These are phyloP conservation scores for Muscicapa comitata DNA, from an alignment of 2,797 vertebrate genomes.

Conservation along the genomic window DNA sequence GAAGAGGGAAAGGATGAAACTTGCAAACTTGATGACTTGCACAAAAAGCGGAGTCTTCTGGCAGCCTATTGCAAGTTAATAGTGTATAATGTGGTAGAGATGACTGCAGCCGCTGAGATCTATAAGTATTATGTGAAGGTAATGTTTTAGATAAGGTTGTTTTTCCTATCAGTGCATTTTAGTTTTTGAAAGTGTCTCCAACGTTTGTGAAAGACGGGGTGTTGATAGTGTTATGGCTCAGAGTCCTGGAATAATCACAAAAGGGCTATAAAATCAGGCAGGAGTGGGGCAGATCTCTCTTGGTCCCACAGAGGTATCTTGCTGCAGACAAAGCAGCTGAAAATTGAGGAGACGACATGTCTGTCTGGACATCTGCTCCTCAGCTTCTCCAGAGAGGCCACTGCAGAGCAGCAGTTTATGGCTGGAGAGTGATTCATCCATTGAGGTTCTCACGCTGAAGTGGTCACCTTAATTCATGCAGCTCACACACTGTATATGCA, in stretches of 20 bases:
- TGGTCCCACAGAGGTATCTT: neutral
- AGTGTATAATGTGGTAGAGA: conserved; percentile 83
- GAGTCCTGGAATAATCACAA: neutral
- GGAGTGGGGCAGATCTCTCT: neutral
- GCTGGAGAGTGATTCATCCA: neutral
- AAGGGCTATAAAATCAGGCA: neutral
- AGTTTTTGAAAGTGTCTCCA: neutral
- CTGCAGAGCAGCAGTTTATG: neutral
- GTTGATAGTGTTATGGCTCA: neutral
- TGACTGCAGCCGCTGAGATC: conserved; percentile 83
- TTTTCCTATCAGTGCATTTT: neutral
- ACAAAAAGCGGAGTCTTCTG: conserved; percentile 82
- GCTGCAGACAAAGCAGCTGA: neutral
- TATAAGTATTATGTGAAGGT: conserved; percentile 91
- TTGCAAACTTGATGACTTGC: conserved; percentile 78
- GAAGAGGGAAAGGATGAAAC: conserved; percentile 61
- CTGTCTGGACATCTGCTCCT: neutral
- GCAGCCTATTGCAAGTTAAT: conserved; percentile 89
- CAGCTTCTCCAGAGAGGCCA: neutral
- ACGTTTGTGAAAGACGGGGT: neutral
- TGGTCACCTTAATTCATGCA: neutral
- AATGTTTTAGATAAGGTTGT: neutral
- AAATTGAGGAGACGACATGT: neutral
- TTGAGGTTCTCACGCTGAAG: neutral
- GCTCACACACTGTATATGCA: neutral